phyloP scores from a whole-genome alignment of 2,888 invertebrate genomes.

The Amblyjoppa proteus region DNA sequence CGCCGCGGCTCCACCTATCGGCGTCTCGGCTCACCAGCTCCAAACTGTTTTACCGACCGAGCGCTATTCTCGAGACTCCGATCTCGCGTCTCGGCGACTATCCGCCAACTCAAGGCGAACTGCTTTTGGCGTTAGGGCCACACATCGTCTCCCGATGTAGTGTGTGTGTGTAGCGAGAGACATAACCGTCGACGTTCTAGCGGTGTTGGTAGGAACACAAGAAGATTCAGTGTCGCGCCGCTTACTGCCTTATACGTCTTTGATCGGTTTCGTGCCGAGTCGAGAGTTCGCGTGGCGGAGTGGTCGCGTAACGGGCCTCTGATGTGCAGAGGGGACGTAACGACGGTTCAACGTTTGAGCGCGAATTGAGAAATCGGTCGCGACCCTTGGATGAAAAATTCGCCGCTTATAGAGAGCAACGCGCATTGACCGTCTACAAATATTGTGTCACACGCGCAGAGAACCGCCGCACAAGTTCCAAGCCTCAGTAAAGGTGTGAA shows the following conservation, averaged over 20 bases:
- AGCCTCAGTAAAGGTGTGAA: background rate
- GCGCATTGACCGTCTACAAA: background rate
- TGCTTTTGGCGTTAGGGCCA: slow-evolving; percentile 47
- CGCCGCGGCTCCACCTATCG: background rate
- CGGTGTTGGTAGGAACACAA: slow-evolving; percentile 24
- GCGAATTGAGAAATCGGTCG: slow-evolving; percentile 29
- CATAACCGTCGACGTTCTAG: slow-evolving; percentile 9
- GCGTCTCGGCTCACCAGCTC: background rate
- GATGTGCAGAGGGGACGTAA: background rate
- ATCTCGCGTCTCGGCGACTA: slow-evolving; percentile 38
- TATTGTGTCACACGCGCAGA: background rate
- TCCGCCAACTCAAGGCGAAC: slow-evolving; percentile 52
- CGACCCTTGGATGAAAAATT: slow-evolving; percentile 29
- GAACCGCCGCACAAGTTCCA: background rate
- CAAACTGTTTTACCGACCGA: slow-evolving; percentile 24
- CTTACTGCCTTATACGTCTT: slow-evolving; percentile 50
- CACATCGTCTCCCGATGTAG: slow-evolving; percentile 7
- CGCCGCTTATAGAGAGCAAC: slow-evolving; percentile 1
- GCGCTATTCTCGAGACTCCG: background rate
- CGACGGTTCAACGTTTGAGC: slow-evolving; percentile 29
- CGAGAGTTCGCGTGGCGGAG: slow-evolving; percentile 10
- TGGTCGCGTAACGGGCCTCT: slow-evolving; percentile 19
- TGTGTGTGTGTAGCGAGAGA: slow-evolving; percentile 2
- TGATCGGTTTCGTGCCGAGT: background rate
- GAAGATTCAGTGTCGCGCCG: slow-evolving; percentile 35